These are phyloP conservation scores for Meda fulgida DNA, from an alignment of 2,797 vertebrate genomes.

Conservation along the genomic window DNA sequence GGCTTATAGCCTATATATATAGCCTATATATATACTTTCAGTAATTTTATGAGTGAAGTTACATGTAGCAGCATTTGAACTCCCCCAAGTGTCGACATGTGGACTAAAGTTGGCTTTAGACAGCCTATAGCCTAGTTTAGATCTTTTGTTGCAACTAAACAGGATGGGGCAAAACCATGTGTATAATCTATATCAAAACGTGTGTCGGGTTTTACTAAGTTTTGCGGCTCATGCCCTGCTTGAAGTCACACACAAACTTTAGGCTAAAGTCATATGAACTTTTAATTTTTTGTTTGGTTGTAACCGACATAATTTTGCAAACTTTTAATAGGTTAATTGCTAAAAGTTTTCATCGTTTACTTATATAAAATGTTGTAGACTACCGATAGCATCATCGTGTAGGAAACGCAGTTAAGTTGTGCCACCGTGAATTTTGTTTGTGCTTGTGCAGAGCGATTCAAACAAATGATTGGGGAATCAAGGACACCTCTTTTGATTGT, in stretches of 20 bases:
- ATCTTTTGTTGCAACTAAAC: not conserved
- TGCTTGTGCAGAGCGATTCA: not conserved
- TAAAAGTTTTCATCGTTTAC: not conserved
- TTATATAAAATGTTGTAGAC: not conserved
- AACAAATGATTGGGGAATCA: not conserved
- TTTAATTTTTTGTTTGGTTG: not conserved
- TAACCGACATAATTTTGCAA: not conserved
- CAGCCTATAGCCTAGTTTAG: not conserved
- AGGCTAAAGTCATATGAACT: not conserved
- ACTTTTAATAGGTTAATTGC: not conserved
- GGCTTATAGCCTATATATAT: no score
- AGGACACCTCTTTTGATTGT: not conserved
- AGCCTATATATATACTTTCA: no score
- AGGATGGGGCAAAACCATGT: not conserved
- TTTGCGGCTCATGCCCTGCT: not conserved
- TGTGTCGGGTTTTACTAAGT: not conserved
- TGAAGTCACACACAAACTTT: not conserved
- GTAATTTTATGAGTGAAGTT: not conserved
- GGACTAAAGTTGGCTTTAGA: not conserved
- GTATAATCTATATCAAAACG: not conserved
- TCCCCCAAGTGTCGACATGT: slow-evolving; percentile 29
- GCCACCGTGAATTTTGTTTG: not conserved
- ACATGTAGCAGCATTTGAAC: not conserved
- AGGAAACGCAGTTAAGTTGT: not conserved
- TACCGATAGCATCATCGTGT: not conserved